A percentile compares a stretch with the other conserved stretches of the same genome.
phyloP scores from a whole-genome alignment of 2,113 vertebrate genomes.

The Cichladusa arquata region DNA sequence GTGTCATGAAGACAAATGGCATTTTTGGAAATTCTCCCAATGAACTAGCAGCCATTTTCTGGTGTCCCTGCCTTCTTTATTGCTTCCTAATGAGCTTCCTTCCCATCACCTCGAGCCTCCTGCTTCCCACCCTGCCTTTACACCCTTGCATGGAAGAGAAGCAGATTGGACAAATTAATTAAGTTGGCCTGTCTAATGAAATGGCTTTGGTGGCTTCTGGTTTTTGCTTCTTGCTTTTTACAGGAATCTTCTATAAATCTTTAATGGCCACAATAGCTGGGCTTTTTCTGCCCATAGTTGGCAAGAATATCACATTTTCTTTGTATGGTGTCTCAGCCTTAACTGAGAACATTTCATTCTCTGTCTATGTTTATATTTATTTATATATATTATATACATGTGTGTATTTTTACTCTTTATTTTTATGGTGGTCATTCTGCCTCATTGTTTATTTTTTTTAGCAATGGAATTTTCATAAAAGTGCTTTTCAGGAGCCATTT shows the following conservation, averaged over 20 bases:
- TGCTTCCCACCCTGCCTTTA: conserved; percentile 2
- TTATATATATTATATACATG: accelerated
- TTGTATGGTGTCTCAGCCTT: neutral
- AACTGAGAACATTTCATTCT: conserved; percentile 1
- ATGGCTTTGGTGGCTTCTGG: neutral
- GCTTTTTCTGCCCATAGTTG: neutral
- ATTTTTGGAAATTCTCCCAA: conserved; percentile 45
- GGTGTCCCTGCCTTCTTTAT: conserved; percentile 26
- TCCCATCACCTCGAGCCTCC: conserved; percentile 30
- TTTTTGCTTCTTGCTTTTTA: neutral
- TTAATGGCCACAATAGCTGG: neutral
- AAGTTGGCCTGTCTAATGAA: neutral
- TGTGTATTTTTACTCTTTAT: conserved; percentile 29
- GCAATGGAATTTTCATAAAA: conserved; percentile 6
- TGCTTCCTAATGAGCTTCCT: conserved; percentile 69
- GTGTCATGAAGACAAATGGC: conserved; percentile 76
- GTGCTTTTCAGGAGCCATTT: neutral
- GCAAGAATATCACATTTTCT: neutral
- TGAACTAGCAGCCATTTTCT: conserved; percentile 52
- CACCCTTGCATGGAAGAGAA: neutral
- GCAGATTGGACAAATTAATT: conserved; percentile 25
- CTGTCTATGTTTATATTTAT: neutral
- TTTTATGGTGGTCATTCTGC: neutral
- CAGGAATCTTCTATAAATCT: neutral
- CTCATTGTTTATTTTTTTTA: conserved; percentile 30